Evolutionary conservation across 1,140 invertebrate genomes (phyloP), one percentile per base, ranked within the genome.

Genomic region (Lamellibrachia luymesi): DNA sequence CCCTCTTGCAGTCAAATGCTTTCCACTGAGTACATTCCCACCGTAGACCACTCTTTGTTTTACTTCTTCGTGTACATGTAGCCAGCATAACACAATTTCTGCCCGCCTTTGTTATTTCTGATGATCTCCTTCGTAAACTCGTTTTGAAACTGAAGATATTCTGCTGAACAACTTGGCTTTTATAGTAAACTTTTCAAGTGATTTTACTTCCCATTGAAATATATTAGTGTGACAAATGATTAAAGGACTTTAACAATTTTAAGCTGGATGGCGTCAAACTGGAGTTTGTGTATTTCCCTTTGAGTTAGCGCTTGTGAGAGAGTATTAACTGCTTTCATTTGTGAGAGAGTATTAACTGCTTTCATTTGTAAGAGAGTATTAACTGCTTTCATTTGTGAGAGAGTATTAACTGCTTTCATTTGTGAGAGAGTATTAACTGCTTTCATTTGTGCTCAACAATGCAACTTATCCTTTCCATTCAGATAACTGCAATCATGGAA

Each of bases 371-470:
- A n/a, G n/a, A n/a, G n/a, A n/a, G n/a, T n/a, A n/a, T n/a, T n/a
- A n/a, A n/a, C n/a, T n/a, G n/a, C n/a, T n/a, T n/a, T n/a, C n/a
- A n/a, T n/a, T n/a, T n/a, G n/a, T n/a, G n/a, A n/a, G n/a, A n/a
- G n/a, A n/a, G n/a, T n/a, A n/a, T n/a, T n/a, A n/a, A n/a, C n/a
- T n/a, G n/a, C n/a, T n/a, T n/a, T n/a, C n/a, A n/a, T n/a, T 91
- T 91, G 22, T 51, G 0, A 51, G 27, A 50, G 1, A 91, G 50
- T 50, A 22, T n/a, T 10, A 50, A 51, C 6, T 91, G 90, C 90
- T 91, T 91, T n/a, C 90, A 91, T 91, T 91, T 91, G 90, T 91
- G 90, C 90, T 13, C 90, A 91, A 91, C 90, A 91, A 91, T n/a
- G 17, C 27, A 91, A 25, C 90, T n/a, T 91, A 25, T 13, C 90